Percentiles rank a stretch among this genome's conserved stretches.
Conservation (phyloP, 2,113 vertebrate species). For the Tragelaphus buxtoni region DNA sequence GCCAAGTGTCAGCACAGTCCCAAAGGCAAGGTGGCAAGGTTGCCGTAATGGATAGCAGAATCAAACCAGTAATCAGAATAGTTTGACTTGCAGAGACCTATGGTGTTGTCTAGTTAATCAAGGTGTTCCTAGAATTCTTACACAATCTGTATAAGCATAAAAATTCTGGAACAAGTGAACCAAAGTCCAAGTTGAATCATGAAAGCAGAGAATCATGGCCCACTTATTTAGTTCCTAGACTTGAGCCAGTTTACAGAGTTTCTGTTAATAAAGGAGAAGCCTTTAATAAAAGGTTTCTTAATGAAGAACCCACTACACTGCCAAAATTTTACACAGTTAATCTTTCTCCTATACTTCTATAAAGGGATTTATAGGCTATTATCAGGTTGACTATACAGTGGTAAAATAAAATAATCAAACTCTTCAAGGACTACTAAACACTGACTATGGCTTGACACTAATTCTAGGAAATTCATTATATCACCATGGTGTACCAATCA, state of each 20-base stretch:
- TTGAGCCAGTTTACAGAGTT: neutral
- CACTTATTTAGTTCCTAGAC: neutral
- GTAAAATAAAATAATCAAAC: neutral
- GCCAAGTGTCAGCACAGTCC: neutral
- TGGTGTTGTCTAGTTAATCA: neutral
- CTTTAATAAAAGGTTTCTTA: neutral
- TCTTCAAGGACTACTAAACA: neutral
- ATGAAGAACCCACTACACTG: neutral
- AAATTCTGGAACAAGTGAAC: neutral
- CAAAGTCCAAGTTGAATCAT: neutral
- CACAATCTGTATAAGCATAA: neutral
- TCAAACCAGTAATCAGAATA: neutral
- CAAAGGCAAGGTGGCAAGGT: neutral
- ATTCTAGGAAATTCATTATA: neutral
- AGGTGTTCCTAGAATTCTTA: neutral
- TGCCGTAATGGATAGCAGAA: neutral
- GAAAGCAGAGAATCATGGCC: neutral
- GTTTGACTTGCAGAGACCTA: neutral
- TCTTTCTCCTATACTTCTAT: neutral
- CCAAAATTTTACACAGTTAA: neutral
- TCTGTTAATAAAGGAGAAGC: neutral
- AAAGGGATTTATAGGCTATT: neutral
- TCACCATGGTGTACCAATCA: neutral
- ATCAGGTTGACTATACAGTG: neutral
- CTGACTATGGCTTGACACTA: neutral